A percentile compares a stretch with the other conserved stretches of the same genome.
phyloP scores from a whole-genome alignment of 2,797 vertebrate genomes.

The Mycteria americana region DNA sequence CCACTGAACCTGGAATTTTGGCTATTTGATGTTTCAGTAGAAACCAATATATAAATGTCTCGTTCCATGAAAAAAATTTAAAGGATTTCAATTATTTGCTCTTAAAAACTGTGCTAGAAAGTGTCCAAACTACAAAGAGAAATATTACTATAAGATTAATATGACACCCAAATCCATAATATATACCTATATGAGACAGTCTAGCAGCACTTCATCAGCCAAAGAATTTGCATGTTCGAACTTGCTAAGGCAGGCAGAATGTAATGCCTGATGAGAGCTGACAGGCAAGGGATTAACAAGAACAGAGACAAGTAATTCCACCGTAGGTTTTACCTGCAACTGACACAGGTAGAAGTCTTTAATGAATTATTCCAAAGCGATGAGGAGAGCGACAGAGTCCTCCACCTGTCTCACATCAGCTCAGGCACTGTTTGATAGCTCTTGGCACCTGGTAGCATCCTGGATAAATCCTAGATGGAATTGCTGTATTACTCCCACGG shows the following conservation, averaged over 20 bases:
- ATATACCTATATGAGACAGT: background rate
- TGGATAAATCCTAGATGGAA: slow-evolving; percentile 13
- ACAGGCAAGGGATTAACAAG: slow-evolving; percentile 59
- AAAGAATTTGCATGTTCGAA: slow-evolving; percentile 42
- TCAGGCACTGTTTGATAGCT: slow-evolving; percentile 3
- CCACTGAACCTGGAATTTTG: background rate
- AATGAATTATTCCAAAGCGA: slow-evolving; percentile 30
- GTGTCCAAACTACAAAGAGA: slow-evolving; percentile 2
- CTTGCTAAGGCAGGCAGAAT: slow-evolving; percentile 3
- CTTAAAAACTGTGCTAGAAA: background rate
- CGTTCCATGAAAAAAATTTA: background rate
- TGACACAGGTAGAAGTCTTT: slow-evolving; percentile 53
- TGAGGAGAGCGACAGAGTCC: slow-evolving; percentile 7
- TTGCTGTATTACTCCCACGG: background rate
- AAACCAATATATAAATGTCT: background rate
- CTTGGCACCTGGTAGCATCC: slow-evolving; percentile 1
- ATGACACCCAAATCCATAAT: slow-evolving; percentile 19
- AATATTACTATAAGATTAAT: background rate
- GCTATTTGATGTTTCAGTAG: background rate
- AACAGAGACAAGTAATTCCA: slow-evolving; percentile 37
- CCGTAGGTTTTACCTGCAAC: slow-evolving; percentile 1
- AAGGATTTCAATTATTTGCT: background rate
- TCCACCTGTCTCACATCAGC: slow-evolving; percentile 18
- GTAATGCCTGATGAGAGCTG: slow-evolving; percentile 59
- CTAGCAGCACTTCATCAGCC: slow-evolving; percentile 2